These are phyloP conservation scores for Danio aesculapii DNA, from an alignment of 2,797 vertebrate species.

Conservation along the genomic window DNA sequence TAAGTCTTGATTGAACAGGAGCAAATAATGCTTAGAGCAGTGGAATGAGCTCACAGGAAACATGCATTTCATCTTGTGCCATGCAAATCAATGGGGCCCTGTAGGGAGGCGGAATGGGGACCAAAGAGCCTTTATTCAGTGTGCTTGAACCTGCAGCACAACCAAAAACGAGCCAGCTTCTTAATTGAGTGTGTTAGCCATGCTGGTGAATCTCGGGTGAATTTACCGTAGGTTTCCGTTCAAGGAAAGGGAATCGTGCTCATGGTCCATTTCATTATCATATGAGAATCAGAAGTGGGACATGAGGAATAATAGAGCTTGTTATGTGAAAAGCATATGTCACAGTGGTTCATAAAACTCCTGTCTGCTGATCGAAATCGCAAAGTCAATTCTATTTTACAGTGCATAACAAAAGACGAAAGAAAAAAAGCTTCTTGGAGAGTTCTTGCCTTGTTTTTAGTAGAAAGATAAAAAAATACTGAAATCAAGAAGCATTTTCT, in stretches of 20 bases:
- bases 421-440: too few species aligned
- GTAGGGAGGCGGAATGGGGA: slow-evolving; percentile 67
- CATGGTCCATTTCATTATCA: slow-evolving; percentile 26
- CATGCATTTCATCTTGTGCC: slow-evolving; percentile 73
- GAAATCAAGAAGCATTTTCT: too few species aligned
- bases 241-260: slow-evolving; percentile 3
- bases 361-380: slow-evolving; percentile 21
- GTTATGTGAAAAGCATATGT: background rate
- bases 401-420: too few species aligned
- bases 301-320: slow-evolving; percentile 1
- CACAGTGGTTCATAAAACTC: slow-evolving; percentile 13
- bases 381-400: background rate
- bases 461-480: too few species aligned
- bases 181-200: slow-evolving; percentile 22
- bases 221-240: background rate
- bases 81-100: slow-evolving; percentile 75
- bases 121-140: slow-evolving; percentile 47
- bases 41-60: slow-evolving; percentile 67
- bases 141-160: slow-evolving; percentile 47
- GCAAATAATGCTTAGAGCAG: slow-evolving; percentile 73
- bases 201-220: slow-evolving; percentile 2
- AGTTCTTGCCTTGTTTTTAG: too few species aligned
- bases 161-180: slow-evolving; percentile 23
- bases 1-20: slow-evolving; percentile 74
- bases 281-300: slow-evolving; percentile 24